Evolutionary conservation across 2,888 invertebrate species (phyloP).

Genomic region (Tromatobia lineatoria): DNA sequence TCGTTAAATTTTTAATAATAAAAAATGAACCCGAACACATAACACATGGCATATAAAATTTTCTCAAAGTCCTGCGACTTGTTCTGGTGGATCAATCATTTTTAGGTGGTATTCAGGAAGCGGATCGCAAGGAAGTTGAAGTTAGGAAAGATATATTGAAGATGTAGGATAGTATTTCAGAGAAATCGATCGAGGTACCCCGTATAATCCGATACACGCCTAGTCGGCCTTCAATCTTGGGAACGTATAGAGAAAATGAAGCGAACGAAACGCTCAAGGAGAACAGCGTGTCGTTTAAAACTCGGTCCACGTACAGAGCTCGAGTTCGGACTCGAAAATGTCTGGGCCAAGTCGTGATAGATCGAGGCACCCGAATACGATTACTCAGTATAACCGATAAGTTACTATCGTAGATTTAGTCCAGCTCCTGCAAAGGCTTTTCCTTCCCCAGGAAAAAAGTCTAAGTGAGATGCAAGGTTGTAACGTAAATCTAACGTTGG

Average conservation of each 20-base stretch:
- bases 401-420: constrained; percentile 23
- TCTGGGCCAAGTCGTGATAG: constrained; percentile 54
- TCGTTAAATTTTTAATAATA: too few species aligned
- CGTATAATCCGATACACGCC: constrained; percentile 9
- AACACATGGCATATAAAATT: background rate
- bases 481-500: constrained; percentile 8
- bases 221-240: constrained; percentile 49
- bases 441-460: background rate
- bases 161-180: background rate
- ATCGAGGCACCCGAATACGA: constrained; percentile 40
- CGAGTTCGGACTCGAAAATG: constrained; percentile 48
- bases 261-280: constrained; percentile 41
- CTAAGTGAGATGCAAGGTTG: background rate
- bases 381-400: constrained; percentile 33
- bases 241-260: constrained; percentile 43
- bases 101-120: background rate
- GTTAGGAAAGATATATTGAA: background rate
- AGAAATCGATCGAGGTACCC: background rate
- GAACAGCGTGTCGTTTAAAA: constrained; percentile 51
- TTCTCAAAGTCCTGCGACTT: background rate
- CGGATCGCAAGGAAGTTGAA: background rate
- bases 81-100: background rate
- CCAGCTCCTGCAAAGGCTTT: background rate
- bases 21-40: too few species aligned
- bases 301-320: constrained; percentile 59